Evolutionary conservation across 2,797 vertebrate genomes (phyloP), one percentile per base, ranked within the genome.

Genomic region (Notolabrus celidotus): DNA sequence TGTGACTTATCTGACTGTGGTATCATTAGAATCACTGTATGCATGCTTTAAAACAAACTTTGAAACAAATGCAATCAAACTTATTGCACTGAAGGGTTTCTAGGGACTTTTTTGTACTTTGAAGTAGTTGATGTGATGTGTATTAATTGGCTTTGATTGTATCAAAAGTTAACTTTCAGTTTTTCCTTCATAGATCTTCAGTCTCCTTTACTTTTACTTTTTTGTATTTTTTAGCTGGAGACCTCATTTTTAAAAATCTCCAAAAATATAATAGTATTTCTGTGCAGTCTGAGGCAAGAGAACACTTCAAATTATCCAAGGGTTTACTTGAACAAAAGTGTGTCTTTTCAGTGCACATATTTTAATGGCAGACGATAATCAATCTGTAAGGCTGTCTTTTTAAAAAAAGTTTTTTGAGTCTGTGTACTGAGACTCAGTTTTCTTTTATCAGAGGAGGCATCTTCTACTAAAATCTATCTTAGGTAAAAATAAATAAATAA

Each of bases 41-140:
- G 9, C 34, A 25, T 54, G 29, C 25, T 55, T 51, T 39, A 16
- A 60, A 49, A 36, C 41, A 49, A 58, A 6, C 50, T 14, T 47
- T 34, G 8, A 36, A 55, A 49, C 7, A 51, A 5, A 17, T 55
- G 33, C 3, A 16, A 77, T 15, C 14, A 27, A 19, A 20, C 29
- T 52, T 39, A 59, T 25, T 22, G 29, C 27, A 71, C 25, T 51
- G 10, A 60, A 33, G 0, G 0, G 19, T 20, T 59, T 15, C 29
- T 43, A 1, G 15, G 2, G 23, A 4, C 45, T 20, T 38, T 31
- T 34, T 38, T 49, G 29, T 29, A 49, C n/a, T 29, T 69, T 29
- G 20, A 1, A 31, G 14, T 47, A 3, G 7, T 31, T 5, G 31
- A 31, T 31, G 29, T 31, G 29, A 31, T 31, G 29, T 31, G 31